These are phyloP conservation scores for Musca domestica DNA, from an alignment of 1,140 invertebrate genomes.

Conservation along the genomic window DNA sequence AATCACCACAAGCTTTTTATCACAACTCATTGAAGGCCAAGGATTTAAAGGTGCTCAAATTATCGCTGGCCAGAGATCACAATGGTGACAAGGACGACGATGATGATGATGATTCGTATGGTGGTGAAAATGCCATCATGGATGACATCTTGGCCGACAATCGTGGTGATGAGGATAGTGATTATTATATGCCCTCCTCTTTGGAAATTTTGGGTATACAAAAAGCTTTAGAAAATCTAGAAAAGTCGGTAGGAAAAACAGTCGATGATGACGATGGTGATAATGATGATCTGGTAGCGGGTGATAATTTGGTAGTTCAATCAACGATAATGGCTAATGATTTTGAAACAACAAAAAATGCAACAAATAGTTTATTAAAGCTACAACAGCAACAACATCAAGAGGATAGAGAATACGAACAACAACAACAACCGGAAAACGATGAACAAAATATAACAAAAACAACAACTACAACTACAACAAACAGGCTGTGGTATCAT, in stretches of 20 bases:
- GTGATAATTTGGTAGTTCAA: background rate
- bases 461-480: constrained; percentile 36
- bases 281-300: background rate
- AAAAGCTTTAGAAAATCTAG: constrained; percentile 8
- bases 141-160: no score
- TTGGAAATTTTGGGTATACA: constrained; percentile 15
- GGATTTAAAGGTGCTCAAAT: background rate
- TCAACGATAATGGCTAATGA: constrained; percentile 7
- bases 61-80: background rate
- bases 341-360: constrained; percentile 22
- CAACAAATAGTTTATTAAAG: constrained; percentile 19
- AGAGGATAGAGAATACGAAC: constrained; percentile 1
- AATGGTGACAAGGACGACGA: background rate
- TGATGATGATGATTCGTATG: background rate
- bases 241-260: background rate
- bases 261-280: background rate
- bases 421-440: background rate
- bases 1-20: background rate
- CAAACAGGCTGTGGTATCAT: constrained; percentile 53
- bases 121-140: background rate
- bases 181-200: constrained; percentile 12
- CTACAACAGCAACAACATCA: constrained; percentile 19
- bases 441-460: constrained; percentile 25
- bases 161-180: background rate
- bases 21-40: background rate